Conservation (phyloP, 2,888 invertebrate species). For the Protula sp. region DNA sequence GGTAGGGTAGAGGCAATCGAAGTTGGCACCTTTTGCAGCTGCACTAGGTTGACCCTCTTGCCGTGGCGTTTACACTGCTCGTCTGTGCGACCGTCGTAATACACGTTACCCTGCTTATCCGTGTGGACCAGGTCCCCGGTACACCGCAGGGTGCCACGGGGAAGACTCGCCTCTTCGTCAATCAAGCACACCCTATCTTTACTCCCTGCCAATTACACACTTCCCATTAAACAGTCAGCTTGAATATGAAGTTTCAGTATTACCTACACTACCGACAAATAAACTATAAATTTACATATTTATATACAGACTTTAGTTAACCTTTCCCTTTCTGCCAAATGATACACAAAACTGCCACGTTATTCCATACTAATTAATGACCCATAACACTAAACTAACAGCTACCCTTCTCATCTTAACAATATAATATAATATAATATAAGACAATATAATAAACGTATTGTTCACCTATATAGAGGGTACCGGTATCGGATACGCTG, state of each 20-base stretch:
- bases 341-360: not conserved
- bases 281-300: not conserved
- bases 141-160: slow-evolving; percentile 47
- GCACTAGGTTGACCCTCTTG: slow-evolving; percentile 62
- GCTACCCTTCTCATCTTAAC: too few species aligned
- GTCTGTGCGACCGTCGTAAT: slow-evolving; percentile 62
- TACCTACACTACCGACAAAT: too few species aligned
- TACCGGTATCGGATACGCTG: slow-evolving; percentile 51
- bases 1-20: too few species aligned
- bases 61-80: slow-evolving; percentile 73
- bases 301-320: not conserved
- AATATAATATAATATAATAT: too few species aligned
- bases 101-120: slow-evolving; percentile 27
- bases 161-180: slow-evolving; percentile 27
- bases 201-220: slow-evolving; percentile 15
- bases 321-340: not conserved
- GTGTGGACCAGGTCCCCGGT: slow-evolving; percentile 70
- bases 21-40: slow-evolving; percentile 28
- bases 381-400: too few species aligned
- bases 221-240: too few species aligned
- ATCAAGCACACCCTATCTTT: slow-evolving; percentile 39
- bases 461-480: slow-evolving; percentile 40
- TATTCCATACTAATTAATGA: not conserved
- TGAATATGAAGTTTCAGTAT: too few species aligned
- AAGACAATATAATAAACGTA: too few species aligned